These are phyloP conservation scores for Diaprepes abbreviatus DNA, from an alignment of 2,888 invertebrate species.

Conservation along the genomic window DNA sequence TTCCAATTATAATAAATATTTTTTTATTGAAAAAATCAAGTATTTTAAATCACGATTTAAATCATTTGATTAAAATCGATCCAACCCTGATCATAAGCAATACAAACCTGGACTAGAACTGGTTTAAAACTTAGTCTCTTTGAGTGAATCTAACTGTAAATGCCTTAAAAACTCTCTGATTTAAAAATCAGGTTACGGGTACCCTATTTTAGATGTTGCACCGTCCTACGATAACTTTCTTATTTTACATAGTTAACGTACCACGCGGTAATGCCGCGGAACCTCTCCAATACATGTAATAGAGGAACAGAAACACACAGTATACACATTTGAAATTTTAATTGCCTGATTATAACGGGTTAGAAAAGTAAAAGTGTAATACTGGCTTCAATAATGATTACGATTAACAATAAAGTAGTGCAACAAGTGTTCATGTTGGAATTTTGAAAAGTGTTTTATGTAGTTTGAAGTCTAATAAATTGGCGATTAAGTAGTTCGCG, in stretches of 20 bases:
- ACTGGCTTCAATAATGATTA: slow-evolving; percentile 38
- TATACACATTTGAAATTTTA: slow-evolving; percentile 40
- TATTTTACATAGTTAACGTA: background rate
- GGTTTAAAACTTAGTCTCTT: no score
- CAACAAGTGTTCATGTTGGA: slow-evolving; percentile 33
- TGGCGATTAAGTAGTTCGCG: slow-evolving; percentile 13
- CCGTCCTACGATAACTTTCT: no score
- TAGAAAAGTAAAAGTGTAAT: slow-evolving; percentile 47
- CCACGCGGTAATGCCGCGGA: background rate
- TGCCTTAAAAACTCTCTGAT: no score
- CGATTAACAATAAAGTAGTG: slow-evolving; percentile 36
- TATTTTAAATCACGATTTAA: no score
- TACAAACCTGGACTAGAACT: no score
- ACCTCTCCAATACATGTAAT: background rate
- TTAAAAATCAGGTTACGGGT: no score
- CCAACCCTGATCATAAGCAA: no score
- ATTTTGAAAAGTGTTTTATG: slow-evolving; percentile 35
- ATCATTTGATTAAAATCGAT: no score
- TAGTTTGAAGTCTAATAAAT: background rate
- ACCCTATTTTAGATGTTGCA: no score
- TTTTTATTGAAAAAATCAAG: no score
- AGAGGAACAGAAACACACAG: slow-evolving; percentile 7
- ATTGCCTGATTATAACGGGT: slow-evolving; percentile 37
- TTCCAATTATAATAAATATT: no score
- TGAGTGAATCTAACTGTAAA: no score